A percentile compares a stretch with the other conserved stretches of the same genome.
phyloP scores from a whole-genome alignment of 2,797 vertebrate species.

The Lagocephalus sceleratus region DNA sequence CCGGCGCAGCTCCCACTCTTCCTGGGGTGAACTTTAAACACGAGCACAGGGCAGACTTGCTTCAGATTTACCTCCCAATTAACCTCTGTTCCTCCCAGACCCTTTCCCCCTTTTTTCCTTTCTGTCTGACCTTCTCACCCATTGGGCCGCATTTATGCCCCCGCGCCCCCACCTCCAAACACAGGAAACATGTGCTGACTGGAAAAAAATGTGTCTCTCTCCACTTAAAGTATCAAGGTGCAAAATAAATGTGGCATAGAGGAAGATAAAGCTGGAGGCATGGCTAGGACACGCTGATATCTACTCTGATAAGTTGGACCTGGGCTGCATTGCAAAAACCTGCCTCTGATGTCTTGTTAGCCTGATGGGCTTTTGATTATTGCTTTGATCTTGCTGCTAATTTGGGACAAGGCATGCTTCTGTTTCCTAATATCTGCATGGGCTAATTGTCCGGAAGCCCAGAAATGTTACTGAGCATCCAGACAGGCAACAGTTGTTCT shows the following conservation, averaged over 20 bases:
- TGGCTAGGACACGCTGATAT: conserved; percentile 58
- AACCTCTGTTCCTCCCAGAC: conserved; percentile 51
- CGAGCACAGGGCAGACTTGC: conserved; percentile 29
- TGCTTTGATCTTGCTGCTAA: conserved; percentile 45
- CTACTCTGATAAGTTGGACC: conserved; percentile 57
- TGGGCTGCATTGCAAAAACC: conserved; percentile 29
- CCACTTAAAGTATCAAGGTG: conserved; percentile 51
- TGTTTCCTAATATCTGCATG: conserved; percentile 24
- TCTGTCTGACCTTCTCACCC: conserved; percentile 59
- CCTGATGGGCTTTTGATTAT: conserved; percentile 39
- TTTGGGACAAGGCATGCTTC: conserved; percentile 33
- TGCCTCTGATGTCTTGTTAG: conserved; percentile 44
- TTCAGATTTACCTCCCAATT: conserved; percentile 47
- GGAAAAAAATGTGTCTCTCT: conserved; percentile 55
- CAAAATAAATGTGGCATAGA: conserved; percentile 63
- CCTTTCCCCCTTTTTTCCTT: conserved; percentile 29
- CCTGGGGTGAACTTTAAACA: conserved; percentile 26
- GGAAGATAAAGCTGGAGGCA: conserved; percentile 62
- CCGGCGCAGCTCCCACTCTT: neutral
- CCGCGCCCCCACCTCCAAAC: conserved; percentile 46
- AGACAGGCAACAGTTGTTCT: conserved; percentile 6
- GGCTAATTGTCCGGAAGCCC: conserved; percentile 25
- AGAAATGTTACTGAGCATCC: conserved; percentile 24
- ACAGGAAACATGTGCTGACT: conserved; percentile 63
- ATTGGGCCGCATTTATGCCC: conserved; percentile 59